These are phyloP conservation scores for Poeciliopsis prolifica DNA, from an alignment of 2,113 vertebrate genomes.

Conservation along the genomic window DNA sequence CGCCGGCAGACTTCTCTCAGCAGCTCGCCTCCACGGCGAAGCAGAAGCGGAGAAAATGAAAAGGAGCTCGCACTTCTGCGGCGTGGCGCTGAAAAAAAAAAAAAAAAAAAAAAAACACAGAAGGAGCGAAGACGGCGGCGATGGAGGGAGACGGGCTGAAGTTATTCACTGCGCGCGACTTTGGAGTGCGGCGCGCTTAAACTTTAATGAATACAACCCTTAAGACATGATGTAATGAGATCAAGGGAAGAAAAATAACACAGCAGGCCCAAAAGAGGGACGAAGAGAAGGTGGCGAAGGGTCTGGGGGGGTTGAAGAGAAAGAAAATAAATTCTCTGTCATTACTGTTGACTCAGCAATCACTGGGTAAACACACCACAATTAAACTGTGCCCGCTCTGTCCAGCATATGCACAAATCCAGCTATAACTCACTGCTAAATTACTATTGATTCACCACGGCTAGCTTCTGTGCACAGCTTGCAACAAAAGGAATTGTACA, in stretches of 20 bases:
- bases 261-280: slow-evolving; percentile 54
- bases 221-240: slow-evolving; percentile 79
- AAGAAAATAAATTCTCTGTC: slow-evolving; percentile 64
- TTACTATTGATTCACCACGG: slow-evolving; percentile 55
- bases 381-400: slow-evolving; percentile 41
- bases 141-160: slow-evolving; percentile 32
- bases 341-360: slow-evolving; percentile 66
- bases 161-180: slow-evolving; percentile 68
- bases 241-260: slow-evolving; percentile 64
- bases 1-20: slow-evolving; percentile 52
- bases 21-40: slow-evolving; percentile 43
- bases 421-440: slow-evolving; percentile 59
- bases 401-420: slow-evolving; percentile 53
- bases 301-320: slow-evolving; percentile 7
- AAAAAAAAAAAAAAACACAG: neutral
- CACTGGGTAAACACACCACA: slow-evolving; percentile 57
- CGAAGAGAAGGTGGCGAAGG: slow-evolving; percentile 13
- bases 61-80: slow-evolving; percentile 26
- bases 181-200: slow-evolving; percentile 74
- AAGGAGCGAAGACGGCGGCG: slow-evolving; percentile 32
- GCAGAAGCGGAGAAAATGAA: slow-evolving; percentile 41
- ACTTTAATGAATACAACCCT: slow-evolving; percentile 77
- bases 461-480: slow-evolving; percentile 37
- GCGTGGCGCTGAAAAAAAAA: slow-evolving; percentile 16
- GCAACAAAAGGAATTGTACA: slow-evolving; percentile 49